Evolutionary conservation across 1,140 invertebrate genomes (phyloP), one percentile per base, ranked within the genome.

Genomic region (Trichonephila clavipes): DNA sequence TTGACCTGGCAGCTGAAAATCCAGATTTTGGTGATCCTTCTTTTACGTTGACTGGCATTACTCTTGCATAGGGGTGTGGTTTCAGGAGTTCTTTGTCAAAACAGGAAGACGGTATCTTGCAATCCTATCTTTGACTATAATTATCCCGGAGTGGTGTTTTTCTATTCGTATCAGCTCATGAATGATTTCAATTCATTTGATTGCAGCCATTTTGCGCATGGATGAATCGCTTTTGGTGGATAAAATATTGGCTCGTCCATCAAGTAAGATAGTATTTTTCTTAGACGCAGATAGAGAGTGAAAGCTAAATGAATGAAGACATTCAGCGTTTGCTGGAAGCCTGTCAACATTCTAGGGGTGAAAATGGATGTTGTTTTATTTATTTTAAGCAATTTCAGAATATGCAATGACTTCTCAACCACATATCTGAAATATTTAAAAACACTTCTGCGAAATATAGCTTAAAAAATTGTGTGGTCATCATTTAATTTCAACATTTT

Each of bases 71-170:
- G 92, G 92, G 92, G 92, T 93, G 85, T 93, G 86, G 92, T 66
- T 40, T 58, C 40, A 59, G 90, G 82, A 86, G 82, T 92, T 92
- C 92, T 88, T 88, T 93, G 92, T 93, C 92, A 93, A 93, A 93
- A 93, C 64, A 92, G 83, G 66, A 92, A n/a, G 91, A 93, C 59
- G 62, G 87, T 93, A 69, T 93, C 92, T 93, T 93, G 92, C 92
- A 93, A 93, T 93, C 69, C 92, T 88, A 93, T 93, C 92, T 69
- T 88, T 72, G 21, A 12, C 85, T 82, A 69, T 93, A 93, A 93
- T 93, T 93, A 93, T 93, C 66, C 85, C 34, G 14, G 51, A 82
- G 86, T 62, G 92, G 34, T 77, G 69, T 87, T 93, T 93, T 93
- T 93, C 92, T 77, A 82, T 88, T 51, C 92, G 12, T 81, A 87